phyloP scores from a whole-genome alignment of 2,888 invertebrate species.

The Piscicola geometra region DNA sequence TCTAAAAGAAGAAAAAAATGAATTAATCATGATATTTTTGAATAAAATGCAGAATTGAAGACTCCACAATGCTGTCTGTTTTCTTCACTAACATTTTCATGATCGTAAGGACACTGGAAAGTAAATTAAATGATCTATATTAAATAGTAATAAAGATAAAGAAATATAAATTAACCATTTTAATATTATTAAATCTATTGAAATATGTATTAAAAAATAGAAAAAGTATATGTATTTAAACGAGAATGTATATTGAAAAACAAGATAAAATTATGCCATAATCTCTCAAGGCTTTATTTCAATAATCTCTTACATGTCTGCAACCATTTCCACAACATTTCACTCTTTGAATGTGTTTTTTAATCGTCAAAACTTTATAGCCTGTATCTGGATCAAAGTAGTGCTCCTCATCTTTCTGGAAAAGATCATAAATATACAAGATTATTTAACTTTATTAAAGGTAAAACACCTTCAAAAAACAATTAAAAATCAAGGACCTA shows the following conservation, averaged over 20 bases:
- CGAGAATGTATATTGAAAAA: too few relatives aligned
- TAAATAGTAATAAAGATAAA: neutral
- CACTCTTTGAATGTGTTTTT: conserved; percentile 18
- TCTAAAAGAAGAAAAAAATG: too few relatives aligned
- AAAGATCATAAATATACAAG: neutral
- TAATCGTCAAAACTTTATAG: conserved; percentile 27
- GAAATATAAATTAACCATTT: neutral
- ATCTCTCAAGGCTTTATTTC: too few relatives aligned
- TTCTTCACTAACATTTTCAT: conserved; percentile 27
- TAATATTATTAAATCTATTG: neutral
- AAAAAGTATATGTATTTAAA: too few relatives aligned
- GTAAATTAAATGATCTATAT: neutral
- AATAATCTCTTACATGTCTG: conserved; percentile 23
- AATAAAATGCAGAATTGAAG: conserved; percentile 29
- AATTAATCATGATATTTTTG: neutral
- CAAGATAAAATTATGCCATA: too few relatives aligned
- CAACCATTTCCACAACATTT: conserved; percentile 33
- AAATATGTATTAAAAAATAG: too few relatives aligned
- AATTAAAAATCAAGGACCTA: conserved; percentile 1
- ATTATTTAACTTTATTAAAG: neutral
- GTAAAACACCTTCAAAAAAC: neutral
- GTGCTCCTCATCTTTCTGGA: conserved; percentile 3
- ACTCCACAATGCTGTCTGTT: neutral
- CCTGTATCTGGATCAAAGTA: conserved; percentile 32
- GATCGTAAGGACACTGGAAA: conserved; percentile 34